phyloP scores from a whole-genome alignment of 2,888 invertebrate species.

The Andrena hattorfiana region DNA sequence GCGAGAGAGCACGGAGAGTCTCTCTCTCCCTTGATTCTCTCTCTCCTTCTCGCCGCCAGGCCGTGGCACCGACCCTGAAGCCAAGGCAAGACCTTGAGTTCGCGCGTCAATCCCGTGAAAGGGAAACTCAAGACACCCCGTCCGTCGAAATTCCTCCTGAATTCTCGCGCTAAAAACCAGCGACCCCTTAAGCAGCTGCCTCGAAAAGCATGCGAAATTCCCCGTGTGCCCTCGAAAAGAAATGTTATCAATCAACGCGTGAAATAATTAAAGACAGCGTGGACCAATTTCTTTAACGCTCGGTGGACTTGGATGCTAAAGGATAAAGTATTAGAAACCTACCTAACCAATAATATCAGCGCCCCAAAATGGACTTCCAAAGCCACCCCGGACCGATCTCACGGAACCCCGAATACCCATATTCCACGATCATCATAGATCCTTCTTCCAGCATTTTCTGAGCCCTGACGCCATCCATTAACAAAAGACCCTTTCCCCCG shows the following conservation, averaged over 20 bases:
- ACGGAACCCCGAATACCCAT: no score
- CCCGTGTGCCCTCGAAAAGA: not conserved
- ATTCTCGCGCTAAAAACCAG: slow-evolving; percentile 39
- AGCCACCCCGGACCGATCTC: no score
- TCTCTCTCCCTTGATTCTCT: slow-evolving; percentile 35
- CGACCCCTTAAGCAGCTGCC: slow-evolving; percentile 20
- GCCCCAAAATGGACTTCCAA: no score
- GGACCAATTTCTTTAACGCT: no score
- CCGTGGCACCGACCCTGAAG: slow-evolving; percentile 75
- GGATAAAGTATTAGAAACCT: no score
- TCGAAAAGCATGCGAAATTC: not conserved
- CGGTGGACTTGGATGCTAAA: no score
- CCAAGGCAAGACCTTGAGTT: slow-evolving; percentile 74
- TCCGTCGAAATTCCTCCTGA: slow-evolving; percentile 53
- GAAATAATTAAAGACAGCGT: no score
- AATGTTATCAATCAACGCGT: slow-evolving; percentile 1
- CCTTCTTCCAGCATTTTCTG: no score
- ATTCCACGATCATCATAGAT: no score
- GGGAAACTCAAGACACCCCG: slow-evolving; percentile 71
- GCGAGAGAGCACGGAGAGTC: slow-evolving; percentile 43
- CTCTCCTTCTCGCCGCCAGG: slow-evolving; percentile 36
- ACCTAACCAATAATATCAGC: no score
- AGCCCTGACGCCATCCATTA: no score
- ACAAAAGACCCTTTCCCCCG: no score
- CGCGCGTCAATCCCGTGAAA: slow-evolving; percentile 70